Percentiles rank a stretch among this genome's conserved stretches.
Evolutionary conservation across 2,113 vertebrate species (phyloP).

Genomic region (Illadopsis cleaveri): DNA sequence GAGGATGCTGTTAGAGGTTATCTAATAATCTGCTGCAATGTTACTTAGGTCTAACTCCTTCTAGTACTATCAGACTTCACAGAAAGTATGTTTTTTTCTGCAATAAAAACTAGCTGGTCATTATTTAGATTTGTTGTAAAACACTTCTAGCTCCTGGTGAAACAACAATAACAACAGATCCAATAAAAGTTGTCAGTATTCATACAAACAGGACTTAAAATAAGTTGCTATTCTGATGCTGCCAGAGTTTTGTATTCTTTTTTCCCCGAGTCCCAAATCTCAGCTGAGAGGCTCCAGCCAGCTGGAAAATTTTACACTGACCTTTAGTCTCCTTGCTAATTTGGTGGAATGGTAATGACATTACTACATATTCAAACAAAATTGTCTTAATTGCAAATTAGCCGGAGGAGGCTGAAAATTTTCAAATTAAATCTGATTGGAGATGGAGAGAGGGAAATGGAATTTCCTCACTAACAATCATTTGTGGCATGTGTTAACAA

Average conservation of each 20-base stretch:
- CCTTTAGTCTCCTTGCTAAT: constrained; percentile 96
- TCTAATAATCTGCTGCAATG: constrained; percentile 92
- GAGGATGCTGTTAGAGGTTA: constrained; percentile 96
- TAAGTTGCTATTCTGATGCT: constrained; percentile 76
- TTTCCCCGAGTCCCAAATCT: constrained; percentile 82
- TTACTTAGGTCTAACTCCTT: constrained; percentile 86
- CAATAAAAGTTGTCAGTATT: constrained; percentile 17
- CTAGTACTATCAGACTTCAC: constrained; percentile 74
- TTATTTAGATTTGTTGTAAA: constrained; percentile 74
- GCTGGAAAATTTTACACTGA: constrained; percentile 95
- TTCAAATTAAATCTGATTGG: constrained; percentile 91
- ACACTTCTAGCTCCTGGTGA: constrained; percentile 52
- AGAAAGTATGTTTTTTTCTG: constrained; percentile 67
- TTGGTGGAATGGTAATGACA: constrained; percentile 97
- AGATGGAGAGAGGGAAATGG: constrained; percentile 87
- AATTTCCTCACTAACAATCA: constrained; percentile 89
- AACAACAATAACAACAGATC: constrained; percentile 37
- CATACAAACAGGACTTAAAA: constrained; percentile 67
- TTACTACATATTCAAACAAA: constrained; percentile 98
- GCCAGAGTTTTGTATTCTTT: constrained; percentile 70
- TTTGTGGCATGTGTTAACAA: constrained; percentile 95
- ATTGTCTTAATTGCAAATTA: constrained; percentile 98
- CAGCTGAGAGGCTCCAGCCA: constrained; percentile 92
- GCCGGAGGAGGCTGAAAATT: constrained; percentile 89
- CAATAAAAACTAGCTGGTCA: constrained; percentile 65